Conservation (phyloP, 2,888 invertebrate species). For the Elysia crispata region DNA sequence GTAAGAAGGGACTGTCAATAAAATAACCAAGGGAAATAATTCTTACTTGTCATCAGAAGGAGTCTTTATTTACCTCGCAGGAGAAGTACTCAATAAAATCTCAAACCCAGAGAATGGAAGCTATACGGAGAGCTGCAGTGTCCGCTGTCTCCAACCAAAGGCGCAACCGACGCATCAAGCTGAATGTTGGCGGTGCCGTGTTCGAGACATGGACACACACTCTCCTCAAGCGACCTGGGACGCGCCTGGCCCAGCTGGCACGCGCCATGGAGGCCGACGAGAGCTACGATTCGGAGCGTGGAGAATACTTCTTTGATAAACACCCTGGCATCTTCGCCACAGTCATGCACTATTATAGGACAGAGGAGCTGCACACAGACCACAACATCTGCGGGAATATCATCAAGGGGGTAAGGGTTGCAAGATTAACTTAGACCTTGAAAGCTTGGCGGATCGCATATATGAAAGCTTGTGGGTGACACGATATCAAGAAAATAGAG, state of each 20-base stretch:
- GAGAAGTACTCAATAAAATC: too few species aligned
- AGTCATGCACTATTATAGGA: conserved; percentile 73
- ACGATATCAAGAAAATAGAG: too few species aligned
- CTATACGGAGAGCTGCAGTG: conserved; percentile 32
- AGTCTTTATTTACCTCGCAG: too few species aligned
- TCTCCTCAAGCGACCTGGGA: conserved; percentile 67
- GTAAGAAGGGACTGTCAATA: too few species aligned
- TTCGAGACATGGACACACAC: conserved; percentile 72
- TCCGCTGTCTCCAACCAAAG: conserved; percentile 38
- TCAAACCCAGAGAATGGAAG: conserved; percentile 38
- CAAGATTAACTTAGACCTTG: too few species aligned
- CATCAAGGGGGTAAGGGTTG: conserved; percentile 70
- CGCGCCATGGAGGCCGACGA: conserved; percentile 70
- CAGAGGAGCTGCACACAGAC: conserved; percentile 74
- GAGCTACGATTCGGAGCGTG: conserved; percentile 66
- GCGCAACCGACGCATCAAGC: conserved; percentile 57
- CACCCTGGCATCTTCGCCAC: conserved; percentile 73
- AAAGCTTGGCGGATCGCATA: too few species aligned
- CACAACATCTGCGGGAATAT: conserved; percentile 75
- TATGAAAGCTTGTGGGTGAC: too few species aligned
- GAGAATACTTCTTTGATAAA: conserved; percentile 75
- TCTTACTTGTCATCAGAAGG: too few species aligned
- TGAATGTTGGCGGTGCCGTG: conserved; percentile 73
- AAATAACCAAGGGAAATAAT: too few species aligned
- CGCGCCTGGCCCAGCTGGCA: conserved; percentile 70